Percentiles rank a stretch among this genome's conserved stretches.
These are phyloP conservation scores for Zoanthus gigantus DNA, from an alignment of 92 coral and sea anemone species.

Conservation along the genomic window DNA sequence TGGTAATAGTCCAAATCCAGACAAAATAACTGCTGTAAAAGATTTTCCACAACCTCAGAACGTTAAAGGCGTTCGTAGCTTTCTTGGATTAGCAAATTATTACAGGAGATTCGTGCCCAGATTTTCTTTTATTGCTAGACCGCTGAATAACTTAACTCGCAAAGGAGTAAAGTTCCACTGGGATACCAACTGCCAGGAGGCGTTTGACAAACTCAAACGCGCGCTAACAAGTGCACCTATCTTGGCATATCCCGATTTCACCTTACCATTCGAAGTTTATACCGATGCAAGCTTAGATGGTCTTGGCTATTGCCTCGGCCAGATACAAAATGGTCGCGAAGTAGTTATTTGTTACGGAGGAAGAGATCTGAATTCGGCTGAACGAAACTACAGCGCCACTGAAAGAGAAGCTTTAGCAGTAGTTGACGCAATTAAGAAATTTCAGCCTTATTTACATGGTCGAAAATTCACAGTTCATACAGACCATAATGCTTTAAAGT, in stretches of 20 bases:
- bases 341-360: slow-evolving; percentile 41
- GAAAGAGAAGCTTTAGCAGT: slow-evolving; percentile 49
- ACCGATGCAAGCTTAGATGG: slow-evolving; percentile 51
- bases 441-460: slow-evolving; percentile 31
- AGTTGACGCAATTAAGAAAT: slow-evolving; percentile 41
- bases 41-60: slow-evolving; percentile 66
- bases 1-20: slow-evolving; percentile 63
- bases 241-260: slow-evolving; percentile 45
- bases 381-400: slow-evolving; percentile 46
- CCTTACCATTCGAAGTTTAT: slow-evolving; percentile 29
- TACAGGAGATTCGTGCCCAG: slow-evolving; percentile 67
- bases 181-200: slow-evolving; percentile 40
- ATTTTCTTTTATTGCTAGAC: slow-evolving; percentile 57
- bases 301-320: slow-evolving; percentile 43
- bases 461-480: slow-evolving; percentile 41
- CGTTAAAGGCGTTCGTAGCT: slow-evolving; percentile 60
- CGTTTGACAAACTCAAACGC: slow-evolving; percentile 35
- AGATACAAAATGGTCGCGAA: slow-evolving; percentile 34
- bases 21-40: slow-evolving; percentile 46
- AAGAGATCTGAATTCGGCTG: slow-evolving; percentile 40
- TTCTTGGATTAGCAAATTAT: slow-evolving; percentile 68
- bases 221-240: slow-evolving; percentile 34
- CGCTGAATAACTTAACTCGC: slow-evolving; percentile 40
- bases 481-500: slow-evolving; percentile 42
- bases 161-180: slow-evolving; percentile 34